Conservation (phyloP, 1,140 invertebrate species). For the Temnothorax nylanderi region DNA sequence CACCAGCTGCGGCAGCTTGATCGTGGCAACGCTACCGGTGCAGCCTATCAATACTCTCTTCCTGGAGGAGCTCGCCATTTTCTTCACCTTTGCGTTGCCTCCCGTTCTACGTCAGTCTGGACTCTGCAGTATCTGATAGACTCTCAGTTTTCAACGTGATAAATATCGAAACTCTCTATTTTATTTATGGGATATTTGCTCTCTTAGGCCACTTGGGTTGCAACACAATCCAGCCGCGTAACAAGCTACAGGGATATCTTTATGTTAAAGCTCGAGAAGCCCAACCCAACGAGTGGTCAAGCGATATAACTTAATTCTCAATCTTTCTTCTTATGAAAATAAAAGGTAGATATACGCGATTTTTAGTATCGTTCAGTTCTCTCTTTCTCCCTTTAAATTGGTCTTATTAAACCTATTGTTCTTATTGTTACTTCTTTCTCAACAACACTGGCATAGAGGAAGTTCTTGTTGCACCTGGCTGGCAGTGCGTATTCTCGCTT, state of each 20-base stretch:
- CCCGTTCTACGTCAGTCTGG: not conserved
- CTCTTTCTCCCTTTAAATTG: not conserved
- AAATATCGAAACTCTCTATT: conserved; percentile 36
- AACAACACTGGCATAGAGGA: not conserved
- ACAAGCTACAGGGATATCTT: conserved; percentile 34
- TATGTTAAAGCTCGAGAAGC: conserved; percentile 26
- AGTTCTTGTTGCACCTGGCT: conserved; percentile 32
- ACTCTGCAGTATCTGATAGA: not conserved
- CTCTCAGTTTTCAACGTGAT: conserved; percentile 16
- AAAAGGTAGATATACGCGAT: not conserved
- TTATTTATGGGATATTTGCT: conserved; percentile 13
- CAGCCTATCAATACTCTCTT: conserved; percentile 92
- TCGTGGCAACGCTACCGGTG: conserved; percentile 96
- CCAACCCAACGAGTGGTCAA: not conserved
- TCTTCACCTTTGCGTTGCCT: not conserved
- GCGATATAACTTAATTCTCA: conserved; percentile 5
- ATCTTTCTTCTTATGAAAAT: conserved; percentile 12
- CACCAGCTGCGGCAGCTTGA: conserved; percentile 92
- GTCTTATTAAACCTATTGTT: not conserved
- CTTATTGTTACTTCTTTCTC: not conserved
- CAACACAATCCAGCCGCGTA: conserved; percentile 6
- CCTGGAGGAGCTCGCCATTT: conserved; percentile 75
- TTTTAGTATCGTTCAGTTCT: conserved; percentile 16
- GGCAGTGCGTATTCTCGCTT: conserved; percentile 40
- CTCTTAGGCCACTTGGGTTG: conserved; percentile 48